These are phyloP conservation scores for Delphinus delphis DNA, from an alignment of 2,113 vertebrate species.

Conservation along the genomic window DNA sequence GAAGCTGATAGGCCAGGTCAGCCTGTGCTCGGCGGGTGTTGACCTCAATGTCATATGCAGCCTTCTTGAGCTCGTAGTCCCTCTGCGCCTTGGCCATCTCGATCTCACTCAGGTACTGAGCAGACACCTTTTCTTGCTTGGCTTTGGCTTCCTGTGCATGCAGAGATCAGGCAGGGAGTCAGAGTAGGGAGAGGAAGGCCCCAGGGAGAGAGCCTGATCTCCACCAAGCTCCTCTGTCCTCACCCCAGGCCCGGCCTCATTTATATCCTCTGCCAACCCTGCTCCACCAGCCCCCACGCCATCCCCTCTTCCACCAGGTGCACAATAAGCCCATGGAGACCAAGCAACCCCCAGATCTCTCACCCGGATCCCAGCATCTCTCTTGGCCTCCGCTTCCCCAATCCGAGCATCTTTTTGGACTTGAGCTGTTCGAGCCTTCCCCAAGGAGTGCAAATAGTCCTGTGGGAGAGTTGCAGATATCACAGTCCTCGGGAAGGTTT, in stretches of 20 bases:
- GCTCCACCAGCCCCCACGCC: too few species aligned
- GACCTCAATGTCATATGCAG: constrained; percentile 90
- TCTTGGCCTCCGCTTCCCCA: constrained; percentile 93
- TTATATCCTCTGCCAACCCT: background rate
- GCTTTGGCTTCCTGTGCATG: constrained; percentile 90
- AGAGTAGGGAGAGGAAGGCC: background rate
- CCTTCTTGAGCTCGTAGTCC: constrained; percentile 94
- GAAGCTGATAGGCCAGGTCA: constrained; percentile 94
- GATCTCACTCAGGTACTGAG: constrained; percentile 93
- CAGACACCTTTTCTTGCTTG: constrained; percentile 93
- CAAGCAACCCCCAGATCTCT: background rate
- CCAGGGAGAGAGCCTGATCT: background rate
- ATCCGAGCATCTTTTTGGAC: constrained; percentile 94
- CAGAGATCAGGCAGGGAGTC: background rate
- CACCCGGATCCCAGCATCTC: constrained; percentile 92
- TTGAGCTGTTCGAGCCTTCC: constrained; percentile 94
- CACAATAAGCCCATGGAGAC: background rate
- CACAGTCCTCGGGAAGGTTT: background rate
- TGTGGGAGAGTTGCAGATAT: constrained; percentile 61
- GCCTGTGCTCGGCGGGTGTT: constrained; percentile 94
- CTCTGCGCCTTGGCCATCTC: constrained; percentile 96
- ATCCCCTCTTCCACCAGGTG: background rate
- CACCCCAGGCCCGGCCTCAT: background rate
- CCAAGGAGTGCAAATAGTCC: constrained; percentile 92
- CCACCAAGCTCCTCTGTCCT: background rate